Base-by-base conservation (phyloP, 2,113 vertebrate species). In the Corythoichthys intestinalis region DNA sequence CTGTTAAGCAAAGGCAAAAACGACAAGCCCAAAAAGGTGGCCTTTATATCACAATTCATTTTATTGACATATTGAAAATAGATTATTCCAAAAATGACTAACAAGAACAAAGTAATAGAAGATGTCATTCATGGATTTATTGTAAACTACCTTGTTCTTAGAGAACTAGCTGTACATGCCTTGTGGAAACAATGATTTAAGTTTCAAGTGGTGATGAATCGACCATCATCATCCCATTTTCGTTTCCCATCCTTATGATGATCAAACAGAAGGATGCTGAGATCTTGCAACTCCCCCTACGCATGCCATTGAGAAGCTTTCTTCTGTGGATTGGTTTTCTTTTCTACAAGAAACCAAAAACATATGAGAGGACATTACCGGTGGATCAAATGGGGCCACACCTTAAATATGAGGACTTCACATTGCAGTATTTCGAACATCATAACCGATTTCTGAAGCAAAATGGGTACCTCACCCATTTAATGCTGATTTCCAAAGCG, bases 301-400 rank as follows among this genome's bases (percentile, higher is more conserved):
- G 75, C 57, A 66, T 48, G 41, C 7, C 14, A 77, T 59, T 14
- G 66, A 35, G 38, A 6, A 2, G 11, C 56, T 68, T 67, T 3
- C 12, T 0, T 57, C 34, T 50, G 66, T 66, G n/a, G 8, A 62
- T 48, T 65, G 73, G 0, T 56, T 64, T 41, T 39, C 59, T 28
- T 14, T 7, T 53, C 73, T 79, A 53, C 69, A 28, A 83, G 66
- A 47, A 76, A 71, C 44, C 7, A 14, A 38, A 66, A 15, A 57
- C 2, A 54, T 13, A 72, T 1, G 49, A 50, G 14, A 59, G 41
- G 14, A 8, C 47, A 66, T 59, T 59, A 67, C 20, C 2, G 49
- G 38, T 35, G 12, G 2, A 13, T 12, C 34, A 13, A 57, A 34
- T 28, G 53, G 20, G 3, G 53, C n/a, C n/a, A 20, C 52, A 20